A percentile compares a stretch with the other conserved stretches of the same genome.
These are phyloP conservation scores for Gymnosoma rotundatum DNA, from an alignment of 2,888 invertebrate genomes.

Conservation along the genomic window DNA sequence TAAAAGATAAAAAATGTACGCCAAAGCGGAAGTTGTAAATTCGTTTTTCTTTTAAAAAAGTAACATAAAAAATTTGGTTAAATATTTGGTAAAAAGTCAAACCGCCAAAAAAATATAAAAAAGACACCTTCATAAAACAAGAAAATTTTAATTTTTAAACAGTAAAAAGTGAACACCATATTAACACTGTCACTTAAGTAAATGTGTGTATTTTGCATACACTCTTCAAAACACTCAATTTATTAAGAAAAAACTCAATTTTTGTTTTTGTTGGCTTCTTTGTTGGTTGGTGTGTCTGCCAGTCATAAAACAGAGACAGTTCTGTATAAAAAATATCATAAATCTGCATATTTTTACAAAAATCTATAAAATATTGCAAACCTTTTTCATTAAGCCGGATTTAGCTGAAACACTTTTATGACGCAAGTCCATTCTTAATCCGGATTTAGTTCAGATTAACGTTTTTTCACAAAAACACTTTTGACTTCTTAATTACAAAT, in stretches of 20 bases:
- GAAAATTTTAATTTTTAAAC: neutral
- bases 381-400: slow-evolving; percentile 62
- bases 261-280: neutral
- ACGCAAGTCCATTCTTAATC: slow-evolving; percentile 75
- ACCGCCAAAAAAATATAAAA: slow-evolving; percentile 51
- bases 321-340: slow-evolving; percentile 42
- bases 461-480: slow-evolving; percentile 61
- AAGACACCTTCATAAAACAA: slow-evolving; percentile 51
- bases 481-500: slow-evolving; percentile 78
- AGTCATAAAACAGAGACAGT: neutral
- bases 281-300: neutral
- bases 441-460: slow-evolving; percentile 77
- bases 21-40: neutral
- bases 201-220: neutral
- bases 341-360: slow-evolving; percentile 32
- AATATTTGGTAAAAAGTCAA: slow-evolving; percentile 59
- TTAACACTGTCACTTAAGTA: neutral
- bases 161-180: neutral
- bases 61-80: slow-evolving; percentile 9
- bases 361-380: slow-evolving; percentile 8
- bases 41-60: neutral
- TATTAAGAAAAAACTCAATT: neutral
- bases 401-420: slow-evolving; percentile 74
- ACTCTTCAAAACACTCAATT: neutral
- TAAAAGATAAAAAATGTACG: slow-evolving; percentile 1